Evolutionary conservation across 1,140 invertebrate species (phyloP).

Genomic region (Drosophila repletoides): DNA sequence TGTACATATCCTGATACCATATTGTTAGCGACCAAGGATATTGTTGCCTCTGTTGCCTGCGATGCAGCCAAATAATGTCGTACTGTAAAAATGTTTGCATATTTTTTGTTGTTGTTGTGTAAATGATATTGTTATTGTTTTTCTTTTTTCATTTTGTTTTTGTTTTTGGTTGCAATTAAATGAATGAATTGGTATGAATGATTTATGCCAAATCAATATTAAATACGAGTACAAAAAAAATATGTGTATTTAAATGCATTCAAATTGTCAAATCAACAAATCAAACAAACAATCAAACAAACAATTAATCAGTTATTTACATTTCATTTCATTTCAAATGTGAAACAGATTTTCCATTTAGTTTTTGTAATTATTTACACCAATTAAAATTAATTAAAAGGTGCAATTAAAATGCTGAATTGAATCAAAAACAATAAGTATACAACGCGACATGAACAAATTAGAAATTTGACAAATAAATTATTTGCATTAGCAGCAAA

Average conservation of each 20-base stretch:
- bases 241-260: constrained; percentile 11
- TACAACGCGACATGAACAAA: no score
- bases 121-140: constrained; percentile 8
- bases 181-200: constrained; percentile 12
- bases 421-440: no score
- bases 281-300: constrained; percentile 19
- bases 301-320: constrained; percentile 8
- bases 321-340: constrained; percentile 24
- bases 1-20: constrained; percentile 69
- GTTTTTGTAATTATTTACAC: not conserved
- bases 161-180: constrained; percentile 28
- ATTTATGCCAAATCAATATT: constrained; percentile 26
- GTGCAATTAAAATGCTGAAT: constrained; percentile 3
- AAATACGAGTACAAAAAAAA: not conserved
- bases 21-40: constrained; percentile 81
- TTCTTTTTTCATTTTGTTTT: no score
- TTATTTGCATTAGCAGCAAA: no score
- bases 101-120: constrained; percentile 26
- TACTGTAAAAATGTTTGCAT: constrained; percentile 69
- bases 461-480: no score
- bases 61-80: constrained; percentile 81
- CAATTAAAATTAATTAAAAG: constrained; percentile 15
- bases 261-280: constrained; percentile 11
- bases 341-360: not conserved
- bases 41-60: constrained; percentile 74